Evolutionary conservation across 2,888 invertebrate genomes (phyloP).

Genomic region (Drosophila peninsularis): DNA sequence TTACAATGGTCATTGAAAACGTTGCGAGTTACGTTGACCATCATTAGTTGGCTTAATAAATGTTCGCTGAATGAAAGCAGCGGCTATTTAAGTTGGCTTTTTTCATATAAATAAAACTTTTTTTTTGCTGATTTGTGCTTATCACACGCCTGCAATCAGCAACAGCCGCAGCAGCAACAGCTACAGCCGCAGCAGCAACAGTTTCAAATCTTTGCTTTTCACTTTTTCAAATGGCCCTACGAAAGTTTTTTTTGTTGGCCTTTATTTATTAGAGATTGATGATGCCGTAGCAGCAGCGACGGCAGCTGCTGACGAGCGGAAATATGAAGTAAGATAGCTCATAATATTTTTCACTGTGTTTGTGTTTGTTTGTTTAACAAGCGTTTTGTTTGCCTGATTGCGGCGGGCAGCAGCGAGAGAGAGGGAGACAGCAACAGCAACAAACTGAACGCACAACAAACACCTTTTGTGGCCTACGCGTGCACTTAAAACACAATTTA

Average conservation of each 20-base stretch:
- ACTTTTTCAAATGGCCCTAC: conserved; percentile 57
- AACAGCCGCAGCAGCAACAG: conserved; percentile 16
- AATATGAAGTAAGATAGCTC: conserved; percentile 69
- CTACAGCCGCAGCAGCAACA: neutral
- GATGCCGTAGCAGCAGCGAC: conserved; percentile 14
- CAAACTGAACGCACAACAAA: conserved; percentile 27
- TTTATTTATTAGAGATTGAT: conserved; percentile 60
- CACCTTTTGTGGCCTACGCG: conserved; percentile 65
- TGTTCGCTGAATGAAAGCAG: conserved; percentile 64
- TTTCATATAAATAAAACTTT: neutral
- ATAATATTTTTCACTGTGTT: conserved; percentile 57
- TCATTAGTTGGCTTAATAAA: conserved; percentile 77
- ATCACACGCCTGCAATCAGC: conserved; percentile 72
- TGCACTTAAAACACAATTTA: conserved; percentile 80
- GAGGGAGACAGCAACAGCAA: conserved; percentile 22
- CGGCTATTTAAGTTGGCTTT: conserved; percentile 31
- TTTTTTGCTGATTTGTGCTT: conserved; percentile 52
- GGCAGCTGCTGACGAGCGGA: conserved; percentile 59
- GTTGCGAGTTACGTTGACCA: conserved; percentile 66
- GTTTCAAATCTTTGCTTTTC: conserved; percentile 45
- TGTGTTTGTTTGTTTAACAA: conserved; percentile 45
- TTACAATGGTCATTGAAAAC: conserved; percentile 3
- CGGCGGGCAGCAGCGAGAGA: conserved; percentile 26
- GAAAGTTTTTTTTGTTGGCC: conserved; percentile 51
- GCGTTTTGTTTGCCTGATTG: conserved; percentile 74